Evolutionary conservation across 2,888 invertebrate species (phyloP), one percentile per base, ranked within the genome.

Genomic region (Drosophila tripunctata): DNA sequence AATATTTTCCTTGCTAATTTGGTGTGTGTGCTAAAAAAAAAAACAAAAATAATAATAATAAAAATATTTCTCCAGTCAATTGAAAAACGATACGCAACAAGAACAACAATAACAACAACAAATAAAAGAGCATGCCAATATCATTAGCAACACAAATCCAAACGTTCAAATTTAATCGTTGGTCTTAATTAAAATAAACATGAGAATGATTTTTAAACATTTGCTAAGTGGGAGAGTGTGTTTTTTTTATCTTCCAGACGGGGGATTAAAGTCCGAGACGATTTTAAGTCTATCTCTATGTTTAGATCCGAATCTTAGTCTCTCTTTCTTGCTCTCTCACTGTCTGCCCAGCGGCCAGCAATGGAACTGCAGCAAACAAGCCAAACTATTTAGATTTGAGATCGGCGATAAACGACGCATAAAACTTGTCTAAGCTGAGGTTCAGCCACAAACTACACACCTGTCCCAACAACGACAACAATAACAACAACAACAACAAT

Each of bases 101-200:
- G 22, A 67, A 52, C 19, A 67, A 64, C 38, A 48, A n/a, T 5
- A 15, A 40, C 6, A 58, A 31, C 38, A 51, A 30, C 27, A 56
- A 35, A 1, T 33, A 22, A 3, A 40, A 24, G 6, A 6, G 14
- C 27, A 60, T 35, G 56, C 56, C 56, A 64, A 75, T 65, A 75
- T 68, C 54, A 65, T 75, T 75, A 68, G 62, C 64, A 64, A 61
- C 54, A 45, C 38, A 67, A 60, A 43, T 62, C n/a, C 52, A 44
- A 76, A 60, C 43, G 56, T 60, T 66, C 64, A 45, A 69, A 67
- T 66, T 69, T 62, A 77, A 78, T 69, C 78, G 65, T 67, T 62
- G 50, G 64, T 57, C 69, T 80, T 80, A 83, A 79, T 82, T 81
- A 78, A 84, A 84, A 75, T 76, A 78, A 80, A 81, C 78, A 78